Evolutionary conservation across 1,140 invertebrate genomes (phyloP).

Genomic region (Drosophila pseudoananassae): DNA sequence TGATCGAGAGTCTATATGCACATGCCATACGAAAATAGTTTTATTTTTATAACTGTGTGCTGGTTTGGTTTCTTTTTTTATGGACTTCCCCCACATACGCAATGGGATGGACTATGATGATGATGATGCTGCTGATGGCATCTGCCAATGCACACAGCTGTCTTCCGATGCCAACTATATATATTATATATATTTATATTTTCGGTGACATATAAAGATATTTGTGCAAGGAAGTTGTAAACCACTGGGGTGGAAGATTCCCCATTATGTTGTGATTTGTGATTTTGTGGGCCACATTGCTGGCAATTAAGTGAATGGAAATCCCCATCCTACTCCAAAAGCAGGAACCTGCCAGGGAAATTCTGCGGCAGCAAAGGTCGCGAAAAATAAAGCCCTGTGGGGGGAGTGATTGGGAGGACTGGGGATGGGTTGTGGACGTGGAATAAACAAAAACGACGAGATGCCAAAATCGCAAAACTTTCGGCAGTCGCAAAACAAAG

Average conservation of each 20-base stretch:
- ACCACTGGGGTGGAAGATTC: slow-evolving; percentile 27
- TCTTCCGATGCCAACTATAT: slow-evolving; percentile 67
- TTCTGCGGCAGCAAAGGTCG: slow-evolving; percentile 42
- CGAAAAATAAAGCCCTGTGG: slow-evolving; percentile 24
- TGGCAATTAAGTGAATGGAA: slow-evolving; percentile 6
- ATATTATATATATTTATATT: slow-evolving; percentile 19
- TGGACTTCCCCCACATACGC: slow-evolving; percentile 79
- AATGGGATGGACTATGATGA: slow-evolving; percentile 36
- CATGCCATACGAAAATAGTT: slow-evolving; percentile 72
- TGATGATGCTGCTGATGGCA: slow-evolving; percentile 54
- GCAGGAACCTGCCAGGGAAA: background rate
- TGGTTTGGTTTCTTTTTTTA: slow-evolving; percentile 78
- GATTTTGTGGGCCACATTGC: slow-evolving; percentile 30
- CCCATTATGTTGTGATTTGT: slow-evolving; percentile 76
- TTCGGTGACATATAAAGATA: slow-evolving; percentile 25
- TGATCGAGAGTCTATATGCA: slow-evolving; percentile 54
- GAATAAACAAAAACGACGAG: slow-evolving; percentile 77
- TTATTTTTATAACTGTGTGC: slow-evolving; percentile 81
- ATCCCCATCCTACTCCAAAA: slow-evolving; percentile 26
- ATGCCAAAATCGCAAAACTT: slow-evolving; percentile 54
- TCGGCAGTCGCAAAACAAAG: slow-evolving; percentile 45
- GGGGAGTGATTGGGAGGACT: slow-evolving; percentile 20
- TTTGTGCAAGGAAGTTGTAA: slow-evolving; percentile 72
- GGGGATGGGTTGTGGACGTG: slow-evolving; percentile 6
- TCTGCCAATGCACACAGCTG: slow-evolving; percentile 76